Base-by-base conservation (phyloP, 1,140 invertebrate species). In the Drosophila jambulina region DNA sequence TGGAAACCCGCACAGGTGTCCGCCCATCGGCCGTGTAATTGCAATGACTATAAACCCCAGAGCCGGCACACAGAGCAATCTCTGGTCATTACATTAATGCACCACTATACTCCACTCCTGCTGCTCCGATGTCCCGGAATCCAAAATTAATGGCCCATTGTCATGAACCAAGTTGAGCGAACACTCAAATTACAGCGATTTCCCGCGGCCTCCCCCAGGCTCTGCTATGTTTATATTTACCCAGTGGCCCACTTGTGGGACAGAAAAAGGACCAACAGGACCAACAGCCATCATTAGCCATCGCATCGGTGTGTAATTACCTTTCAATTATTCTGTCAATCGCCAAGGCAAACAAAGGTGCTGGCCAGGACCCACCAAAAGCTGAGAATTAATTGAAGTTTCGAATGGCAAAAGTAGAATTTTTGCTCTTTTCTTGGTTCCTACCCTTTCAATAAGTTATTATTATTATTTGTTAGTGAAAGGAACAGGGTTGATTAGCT, bases 81-180 rank as follows among this genome's bases (percentile, higher is more conserved):
- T 59, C 45, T 46, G 34, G 27, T 25, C 48, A 72, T 72, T 72
- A 72, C 27, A 17, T 46, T 72, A 72, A 51, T 72, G 69, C 67
- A 51, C 27, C 10, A 48, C n/a, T 25, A 23, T n/a, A 15, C 21
- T 3, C 19, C 19, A 9, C n/a, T 19, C n/a, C 40, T 42, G 19
- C 19, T 21, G 10, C 43, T 23, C 34, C 38, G 21, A 54, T 34
- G 34, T 32, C 34, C 36, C 21, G 53, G 36, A 42, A 60, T 51
- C 67, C 17, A 38, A 54, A 70, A 67, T 68, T 54, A 70, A 68
- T 70, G 62, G 38, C 38, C 4, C 8, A 38, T 45, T 70, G 48
- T 56, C 67, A 70, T 70, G 67, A 68, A 54, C 21, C n/a, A 51
- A 23, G 51, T 21, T 6, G 15, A 23, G 15, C 15, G 27, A 32